Base-by-base conservation (phyloP, 2,888 invertebrate species). In the Monoplex corrugatus region DNA sequence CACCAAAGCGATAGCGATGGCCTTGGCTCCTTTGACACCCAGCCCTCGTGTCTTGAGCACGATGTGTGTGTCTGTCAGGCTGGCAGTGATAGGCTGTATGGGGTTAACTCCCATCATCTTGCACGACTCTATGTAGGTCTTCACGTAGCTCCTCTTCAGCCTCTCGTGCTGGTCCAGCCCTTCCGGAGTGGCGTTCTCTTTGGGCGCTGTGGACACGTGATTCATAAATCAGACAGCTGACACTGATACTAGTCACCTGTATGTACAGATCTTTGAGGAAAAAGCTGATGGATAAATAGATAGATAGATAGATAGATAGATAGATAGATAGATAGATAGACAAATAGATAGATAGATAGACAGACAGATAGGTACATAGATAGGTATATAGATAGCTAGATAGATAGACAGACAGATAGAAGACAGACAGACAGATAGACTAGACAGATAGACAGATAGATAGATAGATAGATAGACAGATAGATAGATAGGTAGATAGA, bases 1-100 rank as follows among this genome's bases (percentile, higher is more conserved):
- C 89, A 94, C 93, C 44, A 94, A 88, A 13, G 94, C 93, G 68
- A 93, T 91, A 75, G 94, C 94, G 38, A 94, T 83, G n/a, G 95
- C 94, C 40, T 91, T 90, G 16, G 93, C 92, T 0, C 94, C 95
- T n/a, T 91, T 90, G 8, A 93, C 92, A 0, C 94, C 95, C 2
- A 94, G 90, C 5, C 93, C 92, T 63, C 93, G 93, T 80, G 92
- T 93, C 82, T 92, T 92, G 92, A 94, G 92, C 1, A 90, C 89
- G 23, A 94, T 88, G 43, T 91, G 88, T 10, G 88, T 88, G 75
- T 92, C 91, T 32, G 91, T 89, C 40, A 94, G 89, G 43, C 93
- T 92, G 57, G 90, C 91, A 38, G 89, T 89, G 35, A 94, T 82
- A 45, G 91, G 93, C 40, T 90, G 90, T 3, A 93, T 92, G 1